Conservation (phyloP, 2,797 vertebrate genomes). For the Aeoliscus strigatus region DNA sequence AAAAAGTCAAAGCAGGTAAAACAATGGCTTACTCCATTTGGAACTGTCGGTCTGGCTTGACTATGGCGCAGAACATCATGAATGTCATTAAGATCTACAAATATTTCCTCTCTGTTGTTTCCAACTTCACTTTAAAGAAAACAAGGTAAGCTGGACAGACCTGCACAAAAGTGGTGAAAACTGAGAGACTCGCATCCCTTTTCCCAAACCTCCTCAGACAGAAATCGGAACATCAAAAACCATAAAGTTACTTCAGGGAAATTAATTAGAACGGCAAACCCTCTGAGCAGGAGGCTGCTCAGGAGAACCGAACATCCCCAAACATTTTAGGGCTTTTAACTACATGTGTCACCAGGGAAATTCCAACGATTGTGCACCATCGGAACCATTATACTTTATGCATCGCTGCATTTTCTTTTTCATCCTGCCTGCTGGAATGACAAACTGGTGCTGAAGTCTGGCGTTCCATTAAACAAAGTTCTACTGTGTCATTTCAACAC, state of each 20-base stretch:
- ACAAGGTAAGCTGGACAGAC: slow-evolving; percentile 11
- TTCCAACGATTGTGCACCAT: slow-evolving; percentile 55
- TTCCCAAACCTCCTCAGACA: slow-evolving; percentile 19
- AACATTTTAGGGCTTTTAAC: slow-evolving; percentile 65
- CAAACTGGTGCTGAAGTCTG: slow-evolving; percentile 39
- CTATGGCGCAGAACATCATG: neutral
- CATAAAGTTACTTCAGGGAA: slow-evolving; percentile 62
- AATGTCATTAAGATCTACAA: slow-evolving; percentile 13
- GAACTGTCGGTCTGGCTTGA: neutral
- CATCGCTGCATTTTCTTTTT: slow-evolving; percentile 57
- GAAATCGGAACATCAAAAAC: slow-evolving; percentile 54
- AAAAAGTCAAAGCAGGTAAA: too few species aligned
- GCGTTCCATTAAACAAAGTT: slow-evolving; percentile 58
- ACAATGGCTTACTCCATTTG: too few species aligned
- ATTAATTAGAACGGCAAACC: slow-evolving; percentile 59
- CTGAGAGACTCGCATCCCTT: slow-evolving; percentile 25
- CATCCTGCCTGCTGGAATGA: slow-evolving; percentile 37
- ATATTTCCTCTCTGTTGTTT: slow-evolving; percentile 1
- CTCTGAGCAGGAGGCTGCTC: slow-evolving; percentile 49
- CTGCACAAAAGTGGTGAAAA: slow-evolving; percentile 31
- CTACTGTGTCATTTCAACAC: slow-evolving; percentile 48
- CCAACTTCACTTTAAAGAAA: slow-evolving; percentile 14
- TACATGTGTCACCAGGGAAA: slow-evolving; percentile 59
- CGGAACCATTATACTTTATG: slow-evolving; percentile 60
- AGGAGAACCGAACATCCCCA: slow-evolving; percentile 51